A percentile compares a stretch with the other conserved stretches of the same genome.
Evolutionary conservation across 2,113 vertebrate species (phyloP).

Genomic region (Tragelaphus scriptus): DNA sequence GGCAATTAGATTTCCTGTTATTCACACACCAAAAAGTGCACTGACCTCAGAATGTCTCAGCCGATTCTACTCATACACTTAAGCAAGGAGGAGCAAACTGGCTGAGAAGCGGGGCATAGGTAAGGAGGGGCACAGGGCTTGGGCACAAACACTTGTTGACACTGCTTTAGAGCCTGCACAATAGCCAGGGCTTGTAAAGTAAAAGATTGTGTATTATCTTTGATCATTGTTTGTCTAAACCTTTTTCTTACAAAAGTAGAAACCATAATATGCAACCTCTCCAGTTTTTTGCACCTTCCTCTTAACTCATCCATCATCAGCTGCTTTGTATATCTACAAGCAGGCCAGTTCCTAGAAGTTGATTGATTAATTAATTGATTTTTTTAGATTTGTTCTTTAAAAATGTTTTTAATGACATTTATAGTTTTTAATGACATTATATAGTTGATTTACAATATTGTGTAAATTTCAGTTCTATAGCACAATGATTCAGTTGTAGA

Average conservation of each 20-base stretch:
- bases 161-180: not conserved
- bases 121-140: not conserved
- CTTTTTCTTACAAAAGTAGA: not conserved
- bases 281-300: not conserved
- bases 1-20: not conserved
- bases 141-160: not conserved
- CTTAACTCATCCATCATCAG: not conserved
- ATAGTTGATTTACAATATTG: not conserved
- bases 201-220: not conserved
- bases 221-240: not conserved
- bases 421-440: not conserved
- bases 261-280: not conserved
- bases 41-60: not conserved
- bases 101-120: not conserved
- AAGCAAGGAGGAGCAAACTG: not conserved
- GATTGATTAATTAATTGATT: not conserved
- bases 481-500: not conserved
- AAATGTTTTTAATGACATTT: not conserved
- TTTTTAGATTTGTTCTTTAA: not conserved
- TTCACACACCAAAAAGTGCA: not conserved
- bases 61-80: not conserved
- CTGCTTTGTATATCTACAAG: not conserved
- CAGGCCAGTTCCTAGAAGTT: not conserved
- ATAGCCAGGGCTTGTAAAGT: not conserved
- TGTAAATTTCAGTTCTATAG: not conserved